These are phyloP conservation scores for Peromyscus nudipes DNA, from an alignment of 2,797 vertebrate genomes.

Conservation along the genomic window DNA sequence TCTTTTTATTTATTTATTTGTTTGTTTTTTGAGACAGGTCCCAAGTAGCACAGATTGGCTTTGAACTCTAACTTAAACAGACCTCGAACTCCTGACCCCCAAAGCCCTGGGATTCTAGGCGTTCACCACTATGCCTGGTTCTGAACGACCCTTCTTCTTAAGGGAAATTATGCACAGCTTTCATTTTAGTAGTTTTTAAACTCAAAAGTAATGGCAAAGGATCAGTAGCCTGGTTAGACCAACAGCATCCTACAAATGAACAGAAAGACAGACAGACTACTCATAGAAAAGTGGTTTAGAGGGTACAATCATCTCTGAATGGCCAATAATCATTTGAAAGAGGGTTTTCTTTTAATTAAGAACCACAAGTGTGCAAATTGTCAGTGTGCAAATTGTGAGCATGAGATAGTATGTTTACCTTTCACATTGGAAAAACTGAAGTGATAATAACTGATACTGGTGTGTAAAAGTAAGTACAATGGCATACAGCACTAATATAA, in stretches of 20 bases:
- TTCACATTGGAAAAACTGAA: slow-evolving; percentile 24
- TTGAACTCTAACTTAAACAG: not conserved
- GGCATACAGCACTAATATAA: not conserved
- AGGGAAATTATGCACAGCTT: slow-evolving; percentile 19
- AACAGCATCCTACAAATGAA: slow-evolving; percentile 39
- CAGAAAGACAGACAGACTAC: slow-evolving; percentile 16
- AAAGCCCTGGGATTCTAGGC: not conserved
- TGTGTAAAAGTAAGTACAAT: slow-evolving; percentile 19
- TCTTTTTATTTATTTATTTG: not conserved
- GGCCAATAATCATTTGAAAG: slow-evolving; percentile 1
- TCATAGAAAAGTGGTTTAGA: not conserved
- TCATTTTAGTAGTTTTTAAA: slow-evolving; percentile 50
- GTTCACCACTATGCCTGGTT: not conserved
- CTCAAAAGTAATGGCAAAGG: slow-evolving; percentile 33
- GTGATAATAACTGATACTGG: not conserved
- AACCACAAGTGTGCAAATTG: not conserved
- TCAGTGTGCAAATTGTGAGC: not conserved
- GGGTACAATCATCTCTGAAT: slow-evolving; percentile 1
- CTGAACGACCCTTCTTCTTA: not conserved
- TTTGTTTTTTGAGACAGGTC: not conserved
- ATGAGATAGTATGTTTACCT: slow-evolving; percentile 12
- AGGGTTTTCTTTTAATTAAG: slow-evolving; percentile 28
- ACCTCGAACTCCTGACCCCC: not conserved
- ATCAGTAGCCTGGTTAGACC: not conserved
- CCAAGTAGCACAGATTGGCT: not conserved